phyloP scores from a whole-genome alignment of 23 tunicate genomes.

The Halocynthia aurantium region DNA sequence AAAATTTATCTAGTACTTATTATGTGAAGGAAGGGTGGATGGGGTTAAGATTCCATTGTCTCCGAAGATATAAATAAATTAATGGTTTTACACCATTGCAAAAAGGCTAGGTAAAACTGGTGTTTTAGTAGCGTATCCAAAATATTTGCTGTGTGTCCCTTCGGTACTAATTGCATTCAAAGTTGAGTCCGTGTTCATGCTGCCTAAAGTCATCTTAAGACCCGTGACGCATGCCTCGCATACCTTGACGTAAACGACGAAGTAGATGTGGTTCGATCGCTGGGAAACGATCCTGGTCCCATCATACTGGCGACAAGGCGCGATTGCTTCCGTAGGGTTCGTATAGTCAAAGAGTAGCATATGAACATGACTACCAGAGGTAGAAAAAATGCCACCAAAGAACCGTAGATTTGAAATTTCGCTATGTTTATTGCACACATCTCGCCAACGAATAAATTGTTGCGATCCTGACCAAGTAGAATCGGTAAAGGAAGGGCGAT shows the following conservation, averaged over 20 bases:
- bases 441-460: constrained; percentile 39
- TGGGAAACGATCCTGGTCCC: constrained; percentile 27
- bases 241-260: constrained; percentile 24
- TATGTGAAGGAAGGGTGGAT: too few relatives aligned
- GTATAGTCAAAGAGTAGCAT: constrained; percentile 69
- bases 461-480: constrained; percentile 37
- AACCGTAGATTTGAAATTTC: constrained; percentile 65
- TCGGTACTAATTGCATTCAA: too few relatives aligned
- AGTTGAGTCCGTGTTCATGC: too few relatives aligned
- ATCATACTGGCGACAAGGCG: constrained; percentile 38
- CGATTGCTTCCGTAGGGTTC: constrained; percentile 60
- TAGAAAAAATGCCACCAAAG: constrained; percentile 76
- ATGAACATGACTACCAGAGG: constrained; percentile 77
- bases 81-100: too few relatives aligned
- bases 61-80: too few relatives aligned
- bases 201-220: too few relatives aligned
- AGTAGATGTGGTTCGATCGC: background rate
- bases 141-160: too few relatives aligned
- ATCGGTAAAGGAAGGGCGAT: constrained; percentile 77
- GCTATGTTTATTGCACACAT: constrained; percentile 76
- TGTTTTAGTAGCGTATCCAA: too few relatives aligned
- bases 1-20: too few relatives aligned
- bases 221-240: background rate
- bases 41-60: too few relatives aligned
- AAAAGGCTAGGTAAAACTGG: too few relatives aligned